phyloP scores from a whole-genome alignment of 2,888 invertebrate genomes.

The Sisyra nigra region DNA sequence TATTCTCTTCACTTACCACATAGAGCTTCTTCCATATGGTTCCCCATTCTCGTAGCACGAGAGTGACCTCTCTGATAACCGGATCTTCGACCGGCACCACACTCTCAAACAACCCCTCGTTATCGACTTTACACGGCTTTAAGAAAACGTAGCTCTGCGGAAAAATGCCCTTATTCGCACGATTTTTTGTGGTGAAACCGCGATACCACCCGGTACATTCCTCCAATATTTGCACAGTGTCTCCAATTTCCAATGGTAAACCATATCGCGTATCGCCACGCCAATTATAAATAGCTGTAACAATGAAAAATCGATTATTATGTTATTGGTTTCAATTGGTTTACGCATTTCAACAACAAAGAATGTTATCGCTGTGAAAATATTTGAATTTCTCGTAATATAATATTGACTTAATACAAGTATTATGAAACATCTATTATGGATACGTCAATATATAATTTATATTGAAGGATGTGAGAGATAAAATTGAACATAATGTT shows the following conservation, averaged over 20 bases:
- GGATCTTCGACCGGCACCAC: constrained; percentile 69
- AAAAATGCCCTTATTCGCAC: constrained; percentile 53
- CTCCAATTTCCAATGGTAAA: constrained; percentile 76
- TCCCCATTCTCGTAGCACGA: constrained; percentile 87
- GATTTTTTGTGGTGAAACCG: constrained; percentile 65
- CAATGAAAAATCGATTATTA: constrained; percentile 11
- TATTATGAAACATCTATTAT: no score
- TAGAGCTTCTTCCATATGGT: constrained; percentile 83
- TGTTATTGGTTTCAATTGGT: neutral
- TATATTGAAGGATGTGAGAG: no score
- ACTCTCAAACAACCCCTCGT: constrained; percentile 58
- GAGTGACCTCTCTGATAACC: constrained; percentile 79
- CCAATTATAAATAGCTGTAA: constrained; percentile 84
- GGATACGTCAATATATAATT: no score
- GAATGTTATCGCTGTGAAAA: no score
- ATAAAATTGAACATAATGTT: no score
- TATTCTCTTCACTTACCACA: constrained; percentile 48
- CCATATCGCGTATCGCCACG: constrained; percentile 61
- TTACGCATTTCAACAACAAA: no score
- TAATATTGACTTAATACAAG: no score
- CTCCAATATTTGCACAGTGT: constrained; percentile 81
- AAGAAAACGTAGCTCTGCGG: constrained; percentile 67
- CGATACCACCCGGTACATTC: constrained; percentile 84
- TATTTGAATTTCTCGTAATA: no score
- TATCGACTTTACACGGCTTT: constrained; percentile 63